Percentiles rank a stretch among this genome's conserved stretches.
Evolutionary conservation across 2,888 invertebrate species (phyloP).

Genomic region (Volucella bombylans): DNA sequence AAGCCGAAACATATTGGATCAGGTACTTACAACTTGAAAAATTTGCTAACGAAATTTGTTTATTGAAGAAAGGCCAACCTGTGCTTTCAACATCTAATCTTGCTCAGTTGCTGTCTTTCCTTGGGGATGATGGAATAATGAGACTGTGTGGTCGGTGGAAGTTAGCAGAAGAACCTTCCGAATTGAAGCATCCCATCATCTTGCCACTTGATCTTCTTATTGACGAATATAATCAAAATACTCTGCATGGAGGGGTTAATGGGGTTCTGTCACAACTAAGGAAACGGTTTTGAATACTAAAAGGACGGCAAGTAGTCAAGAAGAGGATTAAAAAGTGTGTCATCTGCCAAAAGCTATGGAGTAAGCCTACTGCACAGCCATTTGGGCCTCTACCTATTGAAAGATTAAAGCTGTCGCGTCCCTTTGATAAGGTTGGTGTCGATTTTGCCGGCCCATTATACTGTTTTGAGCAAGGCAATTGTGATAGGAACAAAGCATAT

Average conservation of each 20-base stretch:
- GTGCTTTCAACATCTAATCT: slow-evolving; percentile 24
- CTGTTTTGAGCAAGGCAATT: too few species aligned
- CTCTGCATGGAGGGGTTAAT: slow-evolving; percentile 29
- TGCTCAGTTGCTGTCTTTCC: slow-evolving; percentile 3
- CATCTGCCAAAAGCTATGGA: slow-evolving; percentile 11
- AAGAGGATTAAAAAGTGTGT: slow-evolving; percentile 21
- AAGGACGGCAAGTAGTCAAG: slow-evolving; percentile 10
- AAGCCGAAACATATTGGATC: slow-evolving; percentile 17
- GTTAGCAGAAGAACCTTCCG: not conserved
- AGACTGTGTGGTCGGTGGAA: slow-evolving; percentile 14
- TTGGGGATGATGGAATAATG: slow-evolving; percentile 26
- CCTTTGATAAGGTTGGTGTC: too few species aligned
- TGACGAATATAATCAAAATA: slow-evolving; percentile 24
- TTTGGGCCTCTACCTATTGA: too few species aligned
- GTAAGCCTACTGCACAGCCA: not conserved
- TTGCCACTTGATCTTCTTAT: slow-evolving; percentile 17
- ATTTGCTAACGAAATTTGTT: slow-evolving; percentile 35
- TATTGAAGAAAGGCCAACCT: slow-evolving; percentile 15
- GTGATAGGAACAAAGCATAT: slow-evolving; percentile 26
- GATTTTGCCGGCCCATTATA: too few species aligned
- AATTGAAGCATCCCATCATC: slow-evolving; percentile 20
- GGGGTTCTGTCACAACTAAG: not conserved
- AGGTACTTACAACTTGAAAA: not conserved
- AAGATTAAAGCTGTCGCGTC: too few species aligned
- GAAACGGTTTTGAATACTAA: slow-evolving; percentile 21